Base-by-base conservation (phyloP, 2,797 vertebrate genomes). In the Rhinophrynus dorsalis region DNA sequence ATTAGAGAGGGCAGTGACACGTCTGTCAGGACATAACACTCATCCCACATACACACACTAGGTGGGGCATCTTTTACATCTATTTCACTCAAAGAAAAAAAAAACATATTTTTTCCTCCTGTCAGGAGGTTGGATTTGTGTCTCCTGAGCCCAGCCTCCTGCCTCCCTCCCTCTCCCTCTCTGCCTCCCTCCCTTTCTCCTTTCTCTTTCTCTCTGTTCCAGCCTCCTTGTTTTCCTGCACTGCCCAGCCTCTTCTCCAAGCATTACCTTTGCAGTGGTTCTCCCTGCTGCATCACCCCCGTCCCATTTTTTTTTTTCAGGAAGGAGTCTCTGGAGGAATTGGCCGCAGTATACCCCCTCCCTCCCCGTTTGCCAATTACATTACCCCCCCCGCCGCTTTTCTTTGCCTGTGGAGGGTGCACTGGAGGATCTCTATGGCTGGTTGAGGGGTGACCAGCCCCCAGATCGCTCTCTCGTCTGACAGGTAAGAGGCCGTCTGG, bases 221-320 rank as follows among this genome's bases (percentile, higher is more conserved):
- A 42, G 51, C 69, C 69, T 66, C 61, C 69, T 73, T 73, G 69
- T 73, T 73, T 73, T 73, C 69, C 61, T 73, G 61, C 61, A 40
- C 52, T 55, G 59, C 59, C 68, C 51, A 58, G 3, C 69, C 68
- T 65, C 61, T 66, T 32, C 45, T 59, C 23, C 33, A 37, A 64
- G 68, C 69, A 51, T 59, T 65, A 58, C 69, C 69, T 65, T 73
- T 73, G 61, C 69, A 59, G 52, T 65, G 17, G 38, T 45, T 59
- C 35, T 23, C 23, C 13, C 38, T 59, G 45, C 61, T 51, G 69
- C 69, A 59, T 51, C 64, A 26, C 18, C 27, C 32, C 44, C 18
- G 18, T 48, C 44, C 38, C 57, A 32, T 33, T 42, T 73, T 73
- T 54, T 45, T 23, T 50, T 20, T 32, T 18, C 20, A 35, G 37